A percentile compares a stretch with the other conserved stretches of the same genome.
phyloP scores from a whole-genome alignment of 1,140 invertebrate genomes.

The Nephila pilipes region DNA sequence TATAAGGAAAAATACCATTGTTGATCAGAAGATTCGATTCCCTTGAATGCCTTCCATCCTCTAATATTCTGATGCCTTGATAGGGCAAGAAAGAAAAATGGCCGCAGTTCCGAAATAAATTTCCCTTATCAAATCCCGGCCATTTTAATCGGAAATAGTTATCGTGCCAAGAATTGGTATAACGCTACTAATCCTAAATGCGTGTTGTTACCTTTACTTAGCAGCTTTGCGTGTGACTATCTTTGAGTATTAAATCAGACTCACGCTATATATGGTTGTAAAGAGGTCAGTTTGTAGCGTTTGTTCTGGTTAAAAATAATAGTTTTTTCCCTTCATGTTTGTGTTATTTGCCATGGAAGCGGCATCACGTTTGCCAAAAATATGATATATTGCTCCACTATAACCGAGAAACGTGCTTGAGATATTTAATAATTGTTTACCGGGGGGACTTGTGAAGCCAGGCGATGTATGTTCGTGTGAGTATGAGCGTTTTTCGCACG shows the following conservation, averaged over 20 bases:
- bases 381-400: neutral
- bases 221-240: conserved; percentile 31
- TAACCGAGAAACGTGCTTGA: conserved; percentile 42
- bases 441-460: too few relatives aligned
- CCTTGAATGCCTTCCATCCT: neutral
- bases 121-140: neutral
- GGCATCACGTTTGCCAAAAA: conserved; percentile 13
- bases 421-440: conserved; percentile 59
- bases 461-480: neutral
- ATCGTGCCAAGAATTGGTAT: conserved; percentile 57
- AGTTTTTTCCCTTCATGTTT: conserved; percentile 26
- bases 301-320: conserved; percentile 8
- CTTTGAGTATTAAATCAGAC: conserved; percentile 24
- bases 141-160: conserved; percentile 11
- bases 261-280: conserved; percentile 22
- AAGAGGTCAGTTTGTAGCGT: conserved; percentile 16
- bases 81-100: neutral
- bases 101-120: neutral
- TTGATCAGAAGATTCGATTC: neutral
- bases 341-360: neutral
- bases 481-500: neutral
- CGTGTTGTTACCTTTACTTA: conserved; percentile 42
- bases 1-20: neutral
- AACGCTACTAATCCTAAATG: neutral
- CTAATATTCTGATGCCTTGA: neutral